phyloP scores from a whole-genome alignment of 2,888 invertebrate species.

The Vandiemenella viatica region DNA sequence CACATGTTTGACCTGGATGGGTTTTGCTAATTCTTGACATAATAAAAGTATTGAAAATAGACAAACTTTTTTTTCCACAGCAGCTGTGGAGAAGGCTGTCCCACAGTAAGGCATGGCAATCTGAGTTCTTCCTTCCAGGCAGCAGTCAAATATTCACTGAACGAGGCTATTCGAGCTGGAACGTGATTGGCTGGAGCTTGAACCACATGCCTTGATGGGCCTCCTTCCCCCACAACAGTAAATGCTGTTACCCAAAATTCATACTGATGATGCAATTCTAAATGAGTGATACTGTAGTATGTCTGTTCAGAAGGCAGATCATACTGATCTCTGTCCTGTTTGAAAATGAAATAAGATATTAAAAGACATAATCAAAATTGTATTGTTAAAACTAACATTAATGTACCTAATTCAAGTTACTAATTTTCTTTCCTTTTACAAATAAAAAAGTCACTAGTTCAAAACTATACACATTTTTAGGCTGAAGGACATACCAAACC shows the following conservation, averaged over 20 bases:
- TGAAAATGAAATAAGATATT: not conserved
- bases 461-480: too few species aligned
- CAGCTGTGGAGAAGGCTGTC: constrained; percentile 23
- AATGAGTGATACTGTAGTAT: constrained; percentile 13
- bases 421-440: too few species aligned
- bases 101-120: constrained; percentile 26
- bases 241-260: constrained; percentile 15
- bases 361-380: not conserved
- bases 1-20: too few species aligned
- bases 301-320: constrained; percentile 12
- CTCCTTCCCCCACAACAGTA: constrained; percentile 12
- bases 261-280: constrained; percentile 10
- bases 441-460: too few species aligned
- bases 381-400: not conserved
- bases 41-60: too few species aligned
- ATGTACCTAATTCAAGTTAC: not conserved
- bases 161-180: constrained; percentile 26
- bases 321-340: constrained; percentile 12
- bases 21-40: too few species aligned
- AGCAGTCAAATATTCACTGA: constrained; percentile 21
- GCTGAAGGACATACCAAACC: constrained; percentile 9
- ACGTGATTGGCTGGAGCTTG: constrained; percentile 17
- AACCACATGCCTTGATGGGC: constrained; percentile 11
- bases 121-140: constrained; percentile 24
- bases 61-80: constrained; percentile 21